Conservation (phyloP, 2,113 vertebrate genomes). For the Hylia prasina region DNA sequence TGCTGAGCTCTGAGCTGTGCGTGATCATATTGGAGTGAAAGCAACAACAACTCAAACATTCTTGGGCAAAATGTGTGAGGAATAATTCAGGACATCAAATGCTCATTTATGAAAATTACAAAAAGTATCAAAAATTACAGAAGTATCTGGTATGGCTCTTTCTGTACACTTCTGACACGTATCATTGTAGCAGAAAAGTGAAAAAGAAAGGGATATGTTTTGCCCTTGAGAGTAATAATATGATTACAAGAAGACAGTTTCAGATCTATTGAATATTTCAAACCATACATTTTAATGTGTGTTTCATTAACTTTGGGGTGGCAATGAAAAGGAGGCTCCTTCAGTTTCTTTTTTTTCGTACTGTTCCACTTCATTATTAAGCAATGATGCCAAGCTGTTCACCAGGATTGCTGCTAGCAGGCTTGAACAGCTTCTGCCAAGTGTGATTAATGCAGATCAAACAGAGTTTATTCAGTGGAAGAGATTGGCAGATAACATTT, state of each 20-base stretch:
- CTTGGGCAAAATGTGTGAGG: neutral
- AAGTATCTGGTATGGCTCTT: neutral
- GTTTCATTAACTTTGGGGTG: constrained; percentile 49
- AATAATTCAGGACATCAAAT: neutral
- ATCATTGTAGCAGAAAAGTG: neutral
- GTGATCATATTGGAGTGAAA: neutral
- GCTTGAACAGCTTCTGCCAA: constrained; percentile 70
- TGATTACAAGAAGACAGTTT: neutral
- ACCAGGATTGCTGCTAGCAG: constrained; percentile 66
- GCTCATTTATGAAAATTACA: neutral
- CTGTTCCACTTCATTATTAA: constrained; percentile 69
- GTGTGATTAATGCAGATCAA: constrained; percentile 78
- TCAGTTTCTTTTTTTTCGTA: constrained; percentile 33
- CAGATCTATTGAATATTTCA: constrained; percentile 37
- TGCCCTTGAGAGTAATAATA: constrained; percentile 4
- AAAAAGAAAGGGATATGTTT: neutral
- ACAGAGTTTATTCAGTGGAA: constrained; percentile 71
- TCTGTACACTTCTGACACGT: neutral
- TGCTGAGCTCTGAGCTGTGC: neutral
- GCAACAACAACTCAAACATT: neutral
- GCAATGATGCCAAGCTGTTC: constrained; percentile 71
- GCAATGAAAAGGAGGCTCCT: constrained; percentile 50
- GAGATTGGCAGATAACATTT: constrained; percentile 77
- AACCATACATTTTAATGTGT: constrained; percentile 45
- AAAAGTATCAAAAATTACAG: neutral